phyloP scores from a whole-genome alignment of 2,113 vertebrate species.

The Alligator sinensis region DNA sequence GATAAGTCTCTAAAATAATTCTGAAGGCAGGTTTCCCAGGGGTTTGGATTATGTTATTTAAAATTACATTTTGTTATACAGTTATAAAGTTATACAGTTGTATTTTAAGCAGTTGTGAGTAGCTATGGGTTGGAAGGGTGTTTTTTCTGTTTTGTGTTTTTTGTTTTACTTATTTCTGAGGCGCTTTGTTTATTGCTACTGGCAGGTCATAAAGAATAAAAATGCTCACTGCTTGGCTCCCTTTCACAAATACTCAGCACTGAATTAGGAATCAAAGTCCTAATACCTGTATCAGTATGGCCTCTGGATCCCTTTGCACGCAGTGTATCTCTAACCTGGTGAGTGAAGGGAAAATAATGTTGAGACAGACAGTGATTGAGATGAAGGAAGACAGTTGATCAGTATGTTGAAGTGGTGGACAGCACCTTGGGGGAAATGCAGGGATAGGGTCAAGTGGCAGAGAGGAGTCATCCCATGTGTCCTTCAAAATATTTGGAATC shows the following conservation, averaged over 20 bases:
- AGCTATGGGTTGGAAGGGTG: not conserved
- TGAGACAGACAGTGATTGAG: not conserved
- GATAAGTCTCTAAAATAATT: not conserved
- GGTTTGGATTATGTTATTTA: not conserved
- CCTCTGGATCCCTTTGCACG: not conserved
- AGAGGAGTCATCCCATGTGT: not conserved
- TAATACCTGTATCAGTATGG: not conserved
- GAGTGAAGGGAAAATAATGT: not conserved
- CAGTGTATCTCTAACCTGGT: not conserved
- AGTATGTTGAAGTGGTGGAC: not conserved
- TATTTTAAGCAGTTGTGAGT: not conserved
- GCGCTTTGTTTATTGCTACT: slow-evolving; percentile 6
- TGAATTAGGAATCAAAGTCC: not conserved
- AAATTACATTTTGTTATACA: not conserved
- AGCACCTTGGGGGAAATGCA: not conserved
- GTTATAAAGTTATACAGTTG: too few relatives aligned
- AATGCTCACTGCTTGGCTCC: not conserved
- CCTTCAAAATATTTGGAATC: slow-evolving; percentile 48
- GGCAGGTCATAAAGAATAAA: slow-evolving; percentile 43
- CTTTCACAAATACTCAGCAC: not conserved
- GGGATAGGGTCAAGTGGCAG: not conserved
- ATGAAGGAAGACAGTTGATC: not conserved
- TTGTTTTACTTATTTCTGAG: not conserved
- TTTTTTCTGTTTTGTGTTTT: not conserved
- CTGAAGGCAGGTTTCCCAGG: not conserved